Conservation (phyloP, 2,113 vertebrate species). For the Loxodonta africana region DNA sequence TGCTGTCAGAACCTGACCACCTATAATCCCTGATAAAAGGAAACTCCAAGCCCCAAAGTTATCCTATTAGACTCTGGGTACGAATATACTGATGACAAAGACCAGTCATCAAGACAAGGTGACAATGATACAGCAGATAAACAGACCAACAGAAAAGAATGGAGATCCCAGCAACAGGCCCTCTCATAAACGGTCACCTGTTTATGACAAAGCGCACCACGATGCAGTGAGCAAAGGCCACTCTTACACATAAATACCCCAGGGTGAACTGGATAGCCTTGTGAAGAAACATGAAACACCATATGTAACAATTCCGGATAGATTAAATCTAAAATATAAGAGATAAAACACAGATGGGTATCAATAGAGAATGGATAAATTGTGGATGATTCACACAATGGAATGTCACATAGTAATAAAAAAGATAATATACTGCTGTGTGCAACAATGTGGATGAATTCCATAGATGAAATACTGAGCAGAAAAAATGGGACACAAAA, state of each 20-base stretch:
- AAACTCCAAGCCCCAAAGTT: not conserved
- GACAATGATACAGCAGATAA: not conserved
- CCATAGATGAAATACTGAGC: not conserved
- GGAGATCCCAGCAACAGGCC: not conserved
- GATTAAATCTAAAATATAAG: not conserved
- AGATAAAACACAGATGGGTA: slow-evolving; percentile 12
- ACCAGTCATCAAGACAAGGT: not conserved
- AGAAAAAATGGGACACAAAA: not conserved
- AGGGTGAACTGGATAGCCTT: not conserved
- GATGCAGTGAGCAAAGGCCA: not conserved
- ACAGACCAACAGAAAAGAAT: not conserved
- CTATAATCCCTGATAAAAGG: not conserved
- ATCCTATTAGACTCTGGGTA: not conserved
- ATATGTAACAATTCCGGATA: not conserved
- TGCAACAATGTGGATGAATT: not conserved
- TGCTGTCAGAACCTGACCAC: not conserved
- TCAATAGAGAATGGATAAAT: not conserved
- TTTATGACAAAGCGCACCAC: not conserved
- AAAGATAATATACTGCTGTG: not conserved
- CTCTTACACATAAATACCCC: not conserved
- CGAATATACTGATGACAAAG: not conserved
- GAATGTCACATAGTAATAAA: not conserved
- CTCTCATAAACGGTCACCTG: not conserved
- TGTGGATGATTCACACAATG: not conserved
- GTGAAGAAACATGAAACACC: not conserved